Base-by-base conservation (phyloP, 2,797 vertebrate species). In the Neosalanx taihuensis region DNA sequence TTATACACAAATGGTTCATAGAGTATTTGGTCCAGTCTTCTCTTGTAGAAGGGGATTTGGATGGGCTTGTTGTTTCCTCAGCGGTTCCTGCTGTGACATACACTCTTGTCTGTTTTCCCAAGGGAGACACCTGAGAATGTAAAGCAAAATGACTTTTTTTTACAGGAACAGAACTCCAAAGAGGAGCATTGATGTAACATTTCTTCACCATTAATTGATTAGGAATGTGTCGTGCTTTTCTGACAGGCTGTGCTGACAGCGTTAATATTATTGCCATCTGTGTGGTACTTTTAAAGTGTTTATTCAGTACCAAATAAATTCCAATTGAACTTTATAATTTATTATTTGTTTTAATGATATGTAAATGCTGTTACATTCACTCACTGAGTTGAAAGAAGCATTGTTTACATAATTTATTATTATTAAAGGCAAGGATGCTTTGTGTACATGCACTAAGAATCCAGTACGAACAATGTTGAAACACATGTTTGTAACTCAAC, bases 1-100 rank as follows among this genome's bases (percentile, higher is more conserved):
- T 78, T 77, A 71, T 80, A 86, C 89, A 90, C 90, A 91, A 90
- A 87, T 87, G 89, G 85, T 71, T 33, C 26, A 81, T 80, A 85
- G 80, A 85, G 83, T 84, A 89, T 33, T 76, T 69, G 76, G 76
- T 86, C 86, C 81, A 69, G 81, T 83, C 79, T 66, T 4, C 73
- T 75, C 71, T 79, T 66, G 64, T 56, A 56, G 69, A 70, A 69
- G 73, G 74, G 70, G 77, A 81, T 86, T 68, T 86, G 86, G 84
- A 87, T 46, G 23, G 63, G 81, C 49, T 82, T 83, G 82, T 89
- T 86, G 79, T 87, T 82, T 80, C 81, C 83, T 75, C 4, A 30
- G 35, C 12, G 63, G 69, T 81, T 83, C 89, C 91, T 81, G 31
- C 88, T 83, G 86, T 72, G 89, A 84, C 70, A 72, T 7, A 6